Evolutionary conservation across 1,140 invertebrate genomes (phyloP).

Genomic region (Anastrepha ludens): DNA sequence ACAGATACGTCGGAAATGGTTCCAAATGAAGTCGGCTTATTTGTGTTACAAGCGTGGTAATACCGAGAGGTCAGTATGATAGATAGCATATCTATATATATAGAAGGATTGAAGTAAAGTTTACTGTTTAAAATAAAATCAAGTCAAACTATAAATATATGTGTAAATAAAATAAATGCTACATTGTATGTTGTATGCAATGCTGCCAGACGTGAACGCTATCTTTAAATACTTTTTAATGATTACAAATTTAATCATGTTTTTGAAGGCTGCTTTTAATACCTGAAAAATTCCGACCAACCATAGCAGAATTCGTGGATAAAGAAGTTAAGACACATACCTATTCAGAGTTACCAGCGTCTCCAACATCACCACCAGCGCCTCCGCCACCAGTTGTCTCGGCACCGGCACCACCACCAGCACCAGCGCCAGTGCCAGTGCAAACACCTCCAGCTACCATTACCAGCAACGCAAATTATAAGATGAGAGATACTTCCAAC

Average conservation of each 20-base stretch:
- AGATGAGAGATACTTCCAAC: constrained; percentile 1
- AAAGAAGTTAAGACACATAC: constrained; percentile 59
- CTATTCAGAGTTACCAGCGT: not conserved
- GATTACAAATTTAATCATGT: not conserved
- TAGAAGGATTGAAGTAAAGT: constrained; percentile 2
- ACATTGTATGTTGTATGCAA: not conserved
- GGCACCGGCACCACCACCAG: not conserved
- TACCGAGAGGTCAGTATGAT: constrained; percentile 62
- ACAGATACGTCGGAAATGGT: constrained; percentile 69
- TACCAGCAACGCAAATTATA: constrained; percentile 6
- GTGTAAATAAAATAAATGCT: not conserved
- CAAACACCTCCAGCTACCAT: constrained; percentile 56
- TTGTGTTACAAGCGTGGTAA: constrained; percentile 70
- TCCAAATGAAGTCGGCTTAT: constrained; percentile 71
- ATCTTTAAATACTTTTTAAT: not conserved
- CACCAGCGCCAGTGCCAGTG: not conserved
- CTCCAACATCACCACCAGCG: not conserved
- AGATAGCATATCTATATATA: not conserved
- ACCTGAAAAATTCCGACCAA: constrained; percentile 65
- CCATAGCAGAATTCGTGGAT: constrained; percentile 69
- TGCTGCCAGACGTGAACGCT: not conserved
- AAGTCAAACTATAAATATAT: not conserved
- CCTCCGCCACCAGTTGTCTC: not conserved
- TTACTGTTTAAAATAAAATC: not conserved
- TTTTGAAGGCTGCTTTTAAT: constrained; percentile 56